Conservation (phyloP, 2,888 invertebrate genomes). For the Troilus luridus region DNA sequence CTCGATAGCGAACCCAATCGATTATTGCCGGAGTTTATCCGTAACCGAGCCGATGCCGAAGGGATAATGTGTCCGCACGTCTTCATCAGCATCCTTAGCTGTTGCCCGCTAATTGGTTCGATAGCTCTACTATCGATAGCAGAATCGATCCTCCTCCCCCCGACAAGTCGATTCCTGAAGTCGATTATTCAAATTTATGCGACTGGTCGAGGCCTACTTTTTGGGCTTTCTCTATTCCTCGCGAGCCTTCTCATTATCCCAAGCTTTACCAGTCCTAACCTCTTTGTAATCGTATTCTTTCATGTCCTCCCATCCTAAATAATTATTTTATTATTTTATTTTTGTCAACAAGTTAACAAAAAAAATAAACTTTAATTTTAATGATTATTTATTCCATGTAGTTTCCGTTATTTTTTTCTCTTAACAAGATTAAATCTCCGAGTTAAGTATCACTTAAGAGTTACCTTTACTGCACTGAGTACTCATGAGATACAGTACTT, state of each 20-base stretch:
- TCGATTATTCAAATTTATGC: slow-evolving; percentile 44
- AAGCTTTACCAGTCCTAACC: neutral
- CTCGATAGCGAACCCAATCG: neutral
- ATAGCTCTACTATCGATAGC: neutral
- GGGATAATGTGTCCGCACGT: slow-evolving; percentile 26
- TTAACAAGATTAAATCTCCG: too few relatives aligned
- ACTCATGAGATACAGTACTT: too few relatives aligned
- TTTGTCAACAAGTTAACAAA: neutral
- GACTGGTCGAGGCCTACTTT: slow-evolving; percentile 47
- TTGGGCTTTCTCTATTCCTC: slow-evolving; percentile 37
- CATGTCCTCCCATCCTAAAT: neutral
- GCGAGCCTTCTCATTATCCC: neutral
- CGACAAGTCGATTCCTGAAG: neutral
- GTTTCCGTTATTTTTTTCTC: too few relatives aligned
- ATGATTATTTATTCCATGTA: too few relatives aligned
- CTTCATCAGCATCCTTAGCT: slow-evolving; percentile 29
- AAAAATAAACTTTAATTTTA: too few relatives aligned
- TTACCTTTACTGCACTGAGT: too few relatives aligned
- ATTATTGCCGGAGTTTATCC: slow-evolving; percentile 34
- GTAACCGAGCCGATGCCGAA: neutral
- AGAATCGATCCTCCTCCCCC: neutral
- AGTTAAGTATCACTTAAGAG: too few relatives aligned
- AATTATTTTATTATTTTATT: neutral
- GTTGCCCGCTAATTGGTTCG: neutral
- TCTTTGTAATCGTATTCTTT: neutral